Evolutionary conservation across 2,888 invertebrate species (phyloP).

Genomic region (Lapara coniferarum): DNA sequence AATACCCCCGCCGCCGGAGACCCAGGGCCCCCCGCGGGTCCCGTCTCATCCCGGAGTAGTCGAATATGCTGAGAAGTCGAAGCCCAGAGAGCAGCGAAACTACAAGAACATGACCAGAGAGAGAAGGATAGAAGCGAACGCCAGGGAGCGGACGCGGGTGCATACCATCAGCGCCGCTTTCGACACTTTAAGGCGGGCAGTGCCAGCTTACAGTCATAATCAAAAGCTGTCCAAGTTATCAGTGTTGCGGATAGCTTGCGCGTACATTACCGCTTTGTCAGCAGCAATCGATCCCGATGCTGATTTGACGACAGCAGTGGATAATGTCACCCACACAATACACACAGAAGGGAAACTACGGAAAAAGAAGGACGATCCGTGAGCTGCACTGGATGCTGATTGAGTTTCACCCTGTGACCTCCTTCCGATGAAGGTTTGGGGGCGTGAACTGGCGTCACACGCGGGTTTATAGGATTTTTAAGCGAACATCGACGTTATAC

Average conservation of each 20-base stretch:
- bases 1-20: slow-evolving; percentile 50
- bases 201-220: slow-evolving; percentile 96
- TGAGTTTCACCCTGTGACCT: slow-evolving; percentile 1
- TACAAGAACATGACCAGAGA: slow-evolving; percentile 98
- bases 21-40: slow-evolving; percentile 74
- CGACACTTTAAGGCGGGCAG: slow-evolving; percentile 91
- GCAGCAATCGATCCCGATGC: slow-evolving; percentile 88
- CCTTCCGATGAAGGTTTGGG: background rate
- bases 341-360: slow-evolving; percentile 95
- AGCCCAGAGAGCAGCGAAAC: slow-evolving; percentile 88
- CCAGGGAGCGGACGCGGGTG: slow-evolving; percentile 94
- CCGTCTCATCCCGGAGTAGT: slow-evolving; percentile 81
- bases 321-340: slow-evolving; percentile 94
- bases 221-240: slow-evolving; percentile 97
- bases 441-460: slow-evolving; percentile 2
- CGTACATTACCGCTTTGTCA: slow-evolving; percentile 94
- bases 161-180: slow-evolving; percentile 98
- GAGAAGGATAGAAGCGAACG: slow-evolving; percentile 96
- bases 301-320: slow-evolving; percentile 90
- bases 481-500: slow-evolving; percentile 5
- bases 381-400: slow-evolving; percentile 39
- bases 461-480: slow-evolving; percentile 13
- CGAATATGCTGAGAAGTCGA: slow-evolving; percentile 58
- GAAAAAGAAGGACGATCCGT: slow-evolving; percentile 91
- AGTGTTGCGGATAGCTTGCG: slow-evolving; percentile 95